Conservation (phyloP, 2,113 vertebrate genomes). For the Paradoxurus hermaphroditus region DNA sequence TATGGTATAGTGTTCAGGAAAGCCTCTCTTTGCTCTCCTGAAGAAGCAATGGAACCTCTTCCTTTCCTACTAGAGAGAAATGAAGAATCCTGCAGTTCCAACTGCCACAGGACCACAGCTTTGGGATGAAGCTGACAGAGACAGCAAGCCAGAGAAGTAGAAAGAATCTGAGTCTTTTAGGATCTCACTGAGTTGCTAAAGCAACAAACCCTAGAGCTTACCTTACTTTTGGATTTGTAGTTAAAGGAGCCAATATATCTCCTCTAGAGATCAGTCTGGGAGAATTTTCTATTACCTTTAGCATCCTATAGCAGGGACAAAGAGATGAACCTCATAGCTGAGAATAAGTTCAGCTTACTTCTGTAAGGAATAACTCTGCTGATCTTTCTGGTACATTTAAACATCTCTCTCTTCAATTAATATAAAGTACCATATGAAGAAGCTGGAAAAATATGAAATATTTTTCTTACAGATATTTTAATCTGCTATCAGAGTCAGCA, state of each 20-base stretch:
- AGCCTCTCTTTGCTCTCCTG: neutral
- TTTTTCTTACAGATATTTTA: neutral
- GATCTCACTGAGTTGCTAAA: neutral
- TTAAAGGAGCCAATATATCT: neutral
- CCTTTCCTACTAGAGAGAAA: neutral
- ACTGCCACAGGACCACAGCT: neutral
- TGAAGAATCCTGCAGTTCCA: neutral
- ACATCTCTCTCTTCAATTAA: neutral
- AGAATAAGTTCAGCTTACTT: neutral
- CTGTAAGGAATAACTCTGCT: neutral
- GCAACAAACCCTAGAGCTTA: neutral
- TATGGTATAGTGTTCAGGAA: neutral
- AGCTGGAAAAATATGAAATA: neutral
- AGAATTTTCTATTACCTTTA: neutral
- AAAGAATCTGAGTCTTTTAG: neutral
- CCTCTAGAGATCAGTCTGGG: neutral
- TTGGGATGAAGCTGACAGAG: neutral
- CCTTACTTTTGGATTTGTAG: neutral
- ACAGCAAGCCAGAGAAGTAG: neutral
- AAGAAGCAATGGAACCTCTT: neutral
- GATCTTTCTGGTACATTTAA: neutral
- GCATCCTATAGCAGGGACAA: neutral
- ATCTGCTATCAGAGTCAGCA: neutral
- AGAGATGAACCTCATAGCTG: neutral
- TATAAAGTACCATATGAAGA: conserved; percentile 26